Evolutionary conservation across 2,888 invertebrate species (phyloP).

Genomic region (Eupithecia pulchellata): DNA sequence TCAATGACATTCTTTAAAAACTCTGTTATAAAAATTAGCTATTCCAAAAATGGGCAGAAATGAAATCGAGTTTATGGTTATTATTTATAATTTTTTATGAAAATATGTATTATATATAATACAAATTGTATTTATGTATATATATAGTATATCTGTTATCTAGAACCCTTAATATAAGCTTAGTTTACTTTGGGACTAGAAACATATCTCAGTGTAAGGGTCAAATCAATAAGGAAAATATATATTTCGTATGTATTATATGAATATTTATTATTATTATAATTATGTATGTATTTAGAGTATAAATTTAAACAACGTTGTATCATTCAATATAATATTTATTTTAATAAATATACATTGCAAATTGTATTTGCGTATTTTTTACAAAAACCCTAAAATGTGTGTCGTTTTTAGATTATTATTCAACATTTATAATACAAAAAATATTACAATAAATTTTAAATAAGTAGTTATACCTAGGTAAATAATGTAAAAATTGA

Average conservation of each 20-base stretch:
- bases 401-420: not conserved
- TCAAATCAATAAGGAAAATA: not conserved
- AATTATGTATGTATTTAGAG: not conserved
- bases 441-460: not conserved
- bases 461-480: not conserved
- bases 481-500: slow-evolving; percentile 12
- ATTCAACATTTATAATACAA: not conserved
- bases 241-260: not conserved
- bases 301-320: slow-evolving; percentile 3
- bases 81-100: not conserved
- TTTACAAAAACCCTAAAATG: slow-evolving; percentile 1
- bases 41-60: not conserved
- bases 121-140: not conserved
- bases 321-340: slow-evolving; percentile 25
- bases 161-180: not conserved
- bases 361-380: slow-evolving; percentile 40
- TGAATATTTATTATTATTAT: not conserved
- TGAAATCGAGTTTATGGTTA: not conserved
- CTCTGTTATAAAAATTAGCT: not conserved
- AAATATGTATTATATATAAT: not conserved
- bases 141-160: not conserved
- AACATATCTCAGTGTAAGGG: not conserved
- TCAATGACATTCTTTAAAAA: not conserved
- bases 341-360: slow-evolving; percentile 38
- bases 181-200: not conserved